Evolutionary conservation across 2,888 invertebrate genomes (phyloP), one percentile per base, ranked within the genome.

Genomic region (Drosophila meridionalis): DNA sequence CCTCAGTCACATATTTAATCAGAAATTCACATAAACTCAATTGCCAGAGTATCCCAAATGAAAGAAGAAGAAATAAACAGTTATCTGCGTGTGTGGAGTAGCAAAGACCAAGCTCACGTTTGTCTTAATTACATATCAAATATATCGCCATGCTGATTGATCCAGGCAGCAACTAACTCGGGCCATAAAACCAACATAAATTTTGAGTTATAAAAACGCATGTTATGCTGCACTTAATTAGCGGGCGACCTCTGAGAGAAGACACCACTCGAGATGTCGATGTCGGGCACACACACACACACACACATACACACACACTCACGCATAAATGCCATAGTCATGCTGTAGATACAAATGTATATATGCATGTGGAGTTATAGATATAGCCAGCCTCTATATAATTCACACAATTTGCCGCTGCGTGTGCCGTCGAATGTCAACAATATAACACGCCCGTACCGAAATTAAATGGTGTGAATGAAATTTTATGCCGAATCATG

Each of bases 401-500:
- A 89, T 82, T 85, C 90, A 79, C 85, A 85, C 84, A 82, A 84
- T 89, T 85, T 85, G 82, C 74, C 82, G 79, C 76, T 73, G 83
- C 86, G 85, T 82, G 85, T 78, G 87, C 87, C 82, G 61, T 67
- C 55, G 53, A 77, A 87, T 85, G 89, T 85, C 85, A 85, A 85
- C 90, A 79, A 79, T 73, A 81, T 72, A 78, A 69, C 83, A 75
- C 67, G 20, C 60, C 42, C 64, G 64, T 62, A 80, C 43, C 67
- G 60, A 90, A 89, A 89, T 90, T 77, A 90, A 87, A 90, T 87
- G 87, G 87, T 87, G 87, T 89, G 90, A 87, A 87, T 74, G 79
- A 87, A 87, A 87, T 87, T 90, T 90, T 87, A 87, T 87, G 87
- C 90, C 89, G 90, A 87, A 87, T 87, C 90, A 87, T 87, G 87